phyloP scores from a whole-genome alignment of 2,797 vertebrate species.

The Gallirallus australis region DNA sequence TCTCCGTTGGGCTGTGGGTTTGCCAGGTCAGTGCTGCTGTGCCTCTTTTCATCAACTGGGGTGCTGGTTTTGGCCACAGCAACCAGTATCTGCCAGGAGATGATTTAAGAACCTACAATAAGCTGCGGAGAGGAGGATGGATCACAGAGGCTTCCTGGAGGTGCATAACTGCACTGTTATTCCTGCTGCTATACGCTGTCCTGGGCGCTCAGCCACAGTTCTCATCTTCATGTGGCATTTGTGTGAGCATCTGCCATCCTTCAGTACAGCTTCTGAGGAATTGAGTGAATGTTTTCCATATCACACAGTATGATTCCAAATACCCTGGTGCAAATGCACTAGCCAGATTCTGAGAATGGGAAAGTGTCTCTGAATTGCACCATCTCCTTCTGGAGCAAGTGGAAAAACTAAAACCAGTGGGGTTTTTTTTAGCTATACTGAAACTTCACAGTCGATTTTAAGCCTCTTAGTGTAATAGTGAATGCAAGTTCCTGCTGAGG shows the following conservation, averaged over 20 bases:
- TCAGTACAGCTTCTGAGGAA: not conserved
- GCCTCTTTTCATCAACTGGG: not conserved
- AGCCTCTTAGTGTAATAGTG: slow-evolving; percentile 25
- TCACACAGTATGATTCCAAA: not conserved
- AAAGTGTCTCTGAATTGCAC: not conserved
- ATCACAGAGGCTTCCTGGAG: not conserved
- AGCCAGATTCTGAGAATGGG: not conserved
- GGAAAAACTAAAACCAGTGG: not conserved
- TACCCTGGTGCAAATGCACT: not conserved
- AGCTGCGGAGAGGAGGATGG: not conserved
- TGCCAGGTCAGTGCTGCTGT: not conserved
- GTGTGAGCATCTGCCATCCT: not conserved
- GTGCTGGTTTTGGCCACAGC: not conserved
- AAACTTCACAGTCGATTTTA: slow-evolving; percentile 41
- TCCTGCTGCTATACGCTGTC: not conserved
- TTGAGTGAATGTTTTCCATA: not conserved
- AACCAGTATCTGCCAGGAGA: not conserved
- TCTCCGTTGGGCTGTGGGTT: not conserved
- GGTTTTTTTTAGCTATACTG: not conserved
- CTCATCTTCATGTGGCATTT: not conserved
- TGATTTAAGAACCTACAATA: not conserved
- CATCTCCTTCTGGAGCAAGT: not conserved
- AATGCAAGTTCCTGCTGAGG: slow-evolving; percentile 42
- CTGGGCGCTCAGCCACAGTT: not conserved
- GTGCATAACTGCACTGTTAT: not conserved